Evolutionary conservation across 1,140 invertebrate species (phyloP), one percentile per base, ranked within the genome.

Genomic region (Zaprionus nigranus): DNA sequence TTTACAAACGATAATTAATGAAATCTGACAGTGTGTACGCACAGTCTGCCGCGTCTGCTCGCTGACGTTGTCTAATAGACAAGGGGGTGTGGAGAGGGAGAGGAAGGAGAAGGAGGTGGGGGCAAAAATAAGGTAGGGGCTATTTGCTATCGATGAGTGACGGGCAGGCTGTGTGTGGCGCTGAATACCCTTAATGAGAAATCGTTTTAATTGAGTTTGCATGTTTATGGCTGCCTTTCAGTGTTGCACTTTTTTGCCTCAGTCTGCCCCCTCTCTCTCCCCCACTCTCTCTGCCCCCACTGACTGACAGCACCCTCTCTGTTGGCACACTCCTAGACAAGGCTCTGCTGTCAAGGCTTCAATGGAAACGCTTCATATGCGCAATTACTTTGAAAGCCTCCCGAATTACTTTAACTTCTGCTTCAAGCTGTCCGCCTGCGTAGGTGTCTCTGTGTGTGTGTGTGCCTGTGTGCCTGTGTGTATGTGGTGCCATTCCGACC

Each of bases 201-300:
- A 82, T 88, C 88, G 84, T 82, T 91, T 91, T 91, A 91, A 91
- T 91, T 91, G 88, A 91, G 88, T 91, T 91, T 91, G 88, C 88
- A 91, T 91, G 88, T 91, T 91, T 91, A 91, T 91, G 88, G 90
- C 90, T 90, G 83, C 82, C 83, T 78, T 84, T 81, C 53, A 59
- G 51, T 69, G 66, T 63, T 75, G 72, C 72, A 75, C 57, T 68
- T 67, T 68, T 65, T 58, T 36, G 9, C 24, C n/a, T 30, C 9
- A 3, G 24, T 30, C 22, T 20, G 9, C n/a, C 15, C 7, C 2
- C 2, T 34, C 22, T 11, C 13, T 17, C 2, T n/a, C 5, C 9
- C 51, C 1, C 6, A 12, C 6, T 51, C 17, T 17, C 13, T n/a
- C n/a, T 13, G 57, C 17, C 2, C 7, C 2, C 1, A 5, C 11